Evolutionary conservation across 2,113 vertebrate species (phyloP).

Genomic region (Okapia johnstoni): DNA sequence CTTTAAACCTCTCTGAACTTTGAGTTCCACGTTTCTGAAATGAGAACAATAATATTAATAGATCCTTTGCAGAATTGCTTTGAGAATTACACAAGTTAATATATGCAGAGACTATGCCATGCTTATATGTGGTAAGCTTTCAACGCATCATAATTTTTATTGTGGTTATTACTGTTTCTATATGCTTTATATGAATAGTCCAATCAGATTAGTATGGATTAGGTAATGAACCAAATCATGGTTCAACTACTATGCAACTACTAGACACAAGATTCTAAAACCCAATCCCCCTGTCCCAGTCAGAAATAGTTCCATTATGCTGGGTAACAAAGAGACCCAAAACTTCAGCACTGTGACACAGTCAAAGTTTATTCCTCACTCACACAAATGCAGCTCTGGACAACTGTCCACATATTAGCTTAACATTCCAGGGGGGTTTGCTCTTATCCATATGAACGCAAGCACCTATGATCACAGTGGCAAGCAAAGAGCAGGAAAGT

Average conservation of each 20-base stretch:
- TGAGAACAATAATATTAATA: background rate
- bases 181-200: background rate
- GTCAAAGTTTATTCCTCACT: background rate
- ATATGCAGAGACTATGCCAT: background rate
- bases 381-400: background rate
- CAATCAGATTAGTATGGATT: background rate
- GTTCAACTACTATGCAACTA: background rate
- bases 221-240: background rate
- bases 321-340: background rate
- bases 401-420: background rate
- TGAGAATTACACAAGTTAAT: background rate
- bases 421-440: background rate
- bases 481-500: background rate
- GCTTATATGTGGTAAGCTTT: background rate
- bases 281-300: background rate
- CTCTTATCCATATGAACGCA: background rate
- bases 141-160: background rate
- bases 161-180: background rate
- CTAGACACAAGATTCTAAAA: background rate
- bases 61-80: background rate
- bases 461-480: background rate
- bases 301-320: background rate
- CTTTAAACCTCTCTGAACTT: background rate
- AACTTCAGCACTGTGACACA: background rate
- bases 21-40: background rate